Evolutionary conservation across 2,113 vertebrate genomes (phyloP), one percentile per base, ranked within the genome.

Genomic region (Colius striatus): DNA sequence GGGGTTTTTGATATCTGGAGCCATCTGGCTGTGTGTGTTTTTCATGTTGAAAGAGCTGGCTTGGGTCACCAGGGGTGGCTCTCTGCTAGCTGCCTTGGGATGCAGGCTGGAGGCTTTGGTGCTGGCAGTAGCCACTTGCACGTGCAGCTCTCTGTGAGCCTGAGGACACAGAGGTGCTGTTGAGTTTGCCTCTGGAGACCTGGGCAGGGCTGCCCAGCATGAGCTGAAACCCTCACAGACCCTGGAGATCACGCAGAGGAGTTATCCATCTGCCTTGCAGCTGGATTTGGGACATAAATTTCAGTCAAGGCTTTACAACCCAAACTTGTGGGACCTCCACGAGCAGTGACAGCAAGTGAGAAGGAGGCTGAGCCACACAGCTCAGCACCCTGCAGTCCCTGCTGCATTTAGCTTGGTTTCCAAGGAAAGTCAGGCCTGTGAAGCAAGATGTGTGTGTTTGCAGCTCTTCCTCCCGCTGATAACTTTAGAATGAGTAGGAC

Each of bases 401-500:
- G 25, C 58, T 5, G 1, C 5, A 4, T 54, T 76, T 30, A 25
- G 9, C 10, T 55, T 26, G 54, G 17, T 34, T 76, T 50, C 23
- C 68, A 29, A 1, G 25, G 51, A 13, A 65, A 54, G 41, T 11
- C 23, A 77, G 45, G 45, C 81, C 43, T 0, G 0, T 32, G 48
- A 38, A 68, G 38, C 43, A 36, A 66, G 45, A 25, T 1, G 1
- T 0, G 1, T 0, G n/a, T 36, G 47, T 13, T 72, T 50, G 18
- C 53, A 86, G 76, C 45, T 68, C 50, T 65, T 36, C 29, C 14
- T 13, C 20, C 20, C 9, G 1, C 9, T 38, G 45, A 25, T 51
- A 60, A 41, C 73, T 62, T 34, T 21, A 18, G 77, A 70, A 23
- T 32, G 27, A 25, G 29, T 47, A 32, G 54, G 45, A n/a, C 38